These are phyloP conservation scores for Brassicogethes aeneus DNA, from an alignment of 2,888 invertebrate genomes.

Conservation along the genomic window DNA sequence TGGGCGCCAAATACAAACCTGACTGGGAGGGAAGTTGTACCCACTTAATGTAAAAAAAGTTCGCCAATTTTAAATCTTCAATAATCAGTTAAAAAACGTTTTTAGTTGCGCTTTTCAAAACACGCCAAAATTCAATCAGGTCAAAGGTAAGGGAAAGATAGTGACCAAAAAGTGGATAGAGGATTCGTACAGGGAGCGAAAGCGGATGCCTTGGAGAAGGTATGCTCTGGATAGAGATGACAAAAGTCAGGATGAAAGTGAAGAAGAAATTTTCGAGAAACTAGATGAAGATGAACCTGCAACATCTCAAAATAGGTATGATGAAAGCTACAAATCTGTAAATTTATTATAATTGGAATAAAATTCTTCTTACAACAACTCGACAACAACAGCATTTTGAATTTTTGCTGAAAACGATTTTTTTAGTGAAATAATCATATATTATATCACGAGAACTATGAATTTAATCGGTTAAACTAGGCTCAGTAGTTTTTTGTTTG, in stretches of 20 bases:
- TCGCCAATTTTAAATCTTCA: too few relatives aligned
- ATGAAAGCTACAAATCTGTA: neutral
- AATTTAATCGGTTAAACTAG: too few relatives aligned
- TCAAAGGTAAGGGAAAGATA: constrained; percentile 54
- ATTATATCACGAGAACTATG: too few relatives aligned
- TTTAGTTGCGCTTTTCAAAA: constrained; percentile 79
- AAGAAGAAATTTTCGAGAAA: constrained; percentile 45
- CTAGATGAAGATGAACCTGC: constrained; percentile 16
- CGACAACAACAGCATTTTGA: too few relatives aligned
- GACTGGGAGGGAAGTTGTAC: constrained; percentile 72
- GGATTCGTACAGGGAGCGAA: constrained; percentile 51
- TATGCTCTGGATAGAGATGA: constrained; percentile 48
- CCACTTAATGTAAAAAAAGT: constrained; percentile 67
- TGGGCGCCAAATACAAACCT: constrained; percentile 71
- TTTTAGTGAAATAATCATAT: too few relatives aligned
- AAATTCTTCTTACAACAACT: constrained; percentile 10
- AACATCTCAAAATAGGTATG: constrained; percentile 1
- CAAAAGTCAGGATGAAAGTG: constrained; percentile 40
- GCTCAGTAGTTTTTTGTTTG: too few relatives aligned
- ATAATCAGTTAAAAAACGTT: too few relatives aligned
- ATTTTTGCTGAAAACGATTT: too few relatives aligned
- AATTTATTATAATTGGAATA: constrained; percentile 3
- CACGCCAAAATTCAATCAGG: constrained; percentile 78
- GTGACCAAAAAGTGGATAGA: constrained; percentile 68
- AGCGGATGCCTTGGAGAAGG: constrained; percentile 57